Evolutionary conservation across 2,797 vertebrate genomes (phyloP).

Genomic region (Borostomias antarcticus): DNA sequence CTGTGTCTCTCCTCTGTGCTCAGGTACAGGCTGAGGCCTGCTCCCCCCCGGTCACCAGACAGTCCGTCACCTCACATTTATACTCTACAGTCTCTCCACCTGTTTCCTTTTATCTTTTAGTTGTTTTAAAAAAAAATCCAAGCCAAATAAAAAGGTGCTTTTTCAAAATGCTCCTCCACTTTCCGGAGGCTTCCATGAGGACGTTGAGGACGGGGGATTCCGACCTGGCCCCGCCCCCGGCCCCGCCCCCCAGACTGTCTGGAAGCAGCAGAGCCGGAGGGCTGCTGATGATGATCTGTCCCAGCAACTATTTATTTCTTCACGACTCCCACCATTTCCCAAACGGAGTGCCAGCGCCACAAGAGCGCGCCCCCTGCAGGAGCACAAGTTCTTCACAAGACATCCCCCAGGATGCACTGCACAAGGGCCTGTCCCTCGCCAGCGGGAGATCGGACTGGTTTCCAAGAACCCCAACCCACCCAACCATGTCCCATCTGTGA

Average conservation of each 20-base stretch:
- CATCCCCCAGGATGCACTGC: conserved; percentile 56
- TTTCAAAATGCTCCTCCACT: conserved; percentile 33
- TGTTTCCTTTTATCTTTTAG: conserved; percentile 44
- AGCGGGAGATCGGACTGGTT: conserved; percentile 20
- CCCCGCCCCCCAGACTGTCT: conserved; percentile 27
- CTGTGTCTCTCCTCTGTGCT: conserved; percentile 22
- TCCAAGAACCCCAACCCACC: neutral
- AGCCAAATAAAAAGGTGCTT: conserved; percentile 81
- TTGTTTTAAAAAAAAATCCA: conserved; percentile 58
- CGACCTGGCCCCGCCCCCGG: too few species aligned
- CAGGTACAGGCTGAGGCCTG: conserved; percentile 72
- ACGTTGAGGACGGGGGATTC: conserved; percentile 43
- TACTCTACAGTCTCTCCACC: conserved; percentile 59
- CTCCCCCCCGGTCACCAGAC: conserved; percentile 16
- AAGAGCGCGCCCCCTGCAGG: conserved; percentile 17
- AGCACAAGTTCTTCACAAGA: conserved; percentile 57
- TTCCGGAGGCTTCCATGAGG: conserved; percentile 47
- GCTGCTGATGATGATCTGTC: conserved; percentile 23
- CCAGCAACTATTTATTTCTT: conserved; percentile 44
- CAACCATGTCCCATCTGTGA: neutral
- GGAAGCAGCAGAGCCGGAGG: conserved; percentile 22
- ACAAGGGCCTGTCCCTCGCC: conserved; percentile 46
- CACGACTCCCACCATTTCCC: neutral
- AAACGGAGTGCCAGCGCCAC: conserved; percentile 1
- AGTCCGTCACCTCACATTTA: conserved; percentile 23